phyloP scores from a whole-genome alignment of 2,888 invertebrate genomes.

The Schizotus pectinicornis region DNA sequence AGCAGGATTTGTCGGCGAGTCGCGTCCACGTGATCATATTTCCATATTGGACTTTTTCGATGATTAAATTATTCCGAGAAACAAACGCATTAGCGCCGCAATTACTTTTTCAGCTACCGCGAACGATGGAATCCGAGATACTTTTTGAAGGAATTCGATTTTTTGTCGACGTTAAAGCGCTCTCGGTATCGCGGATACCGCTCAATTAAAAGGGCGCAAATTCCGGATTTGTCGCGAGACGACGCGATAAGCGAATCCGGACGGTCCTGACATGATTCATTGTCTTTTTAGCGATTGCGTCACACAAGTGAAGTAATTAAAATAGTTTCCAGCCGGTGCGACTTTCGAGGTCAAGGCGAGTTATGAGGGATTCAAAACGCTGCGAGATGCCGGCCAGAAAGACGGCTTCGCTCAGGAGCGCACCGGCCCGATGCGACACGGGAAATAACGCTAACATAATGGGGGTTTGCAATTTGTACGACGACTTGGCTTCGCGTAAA shows the following conservation, averaged over 20 bases:
- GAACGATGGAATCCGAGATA: constrained; percentile 19
- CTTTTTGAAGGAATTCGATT: constrained; percentile 16
- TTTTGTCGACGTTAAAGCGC: constrained; percentile 6
- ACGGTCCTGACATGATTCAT: too few relatives aligned
- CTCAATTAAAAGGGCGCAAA: constrained; percentile 18
- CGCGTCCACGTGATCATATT: constrained; percentile 15
- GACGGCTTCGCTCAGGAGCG: too few relatives aligned
- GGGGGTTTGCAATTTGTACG: too few relatives aligned
- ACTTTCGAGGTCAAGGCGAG: too few relatives aligned
- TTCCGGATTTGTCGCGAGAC: constrained; percentile 12
- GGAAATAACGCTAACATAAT: too few relatives aligned
- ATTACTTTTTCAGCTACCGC: constrained; percentile 21
- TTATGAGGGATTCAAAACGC: too few relatives aligned
- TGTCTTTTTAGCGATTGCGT: too few relatives aligned
- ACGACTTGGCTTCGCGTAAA: too few relatives aligned
- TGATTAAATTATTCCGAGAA: constrained; percentile 25
- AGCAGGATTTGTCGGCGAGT: constrained; percentile 33
- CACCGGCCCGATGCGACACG: too few relatives aligned
- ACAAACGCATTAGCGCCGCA: constrained; percentile 25
- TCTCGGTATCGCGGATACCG: constrained; percentile 6
- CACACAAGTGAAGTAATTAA: too few relatives aligned
- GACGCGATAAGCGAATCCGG: background rate
- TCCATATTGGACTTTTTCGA: constrained; percentile 22
- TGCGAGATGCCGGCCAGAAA: too few relatives aligned
- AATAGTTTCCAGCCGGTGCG: too few relatives aligned